Conservation (phyloP, 1,140 invertebrate species). For the Galleria mellonella region DNA sequence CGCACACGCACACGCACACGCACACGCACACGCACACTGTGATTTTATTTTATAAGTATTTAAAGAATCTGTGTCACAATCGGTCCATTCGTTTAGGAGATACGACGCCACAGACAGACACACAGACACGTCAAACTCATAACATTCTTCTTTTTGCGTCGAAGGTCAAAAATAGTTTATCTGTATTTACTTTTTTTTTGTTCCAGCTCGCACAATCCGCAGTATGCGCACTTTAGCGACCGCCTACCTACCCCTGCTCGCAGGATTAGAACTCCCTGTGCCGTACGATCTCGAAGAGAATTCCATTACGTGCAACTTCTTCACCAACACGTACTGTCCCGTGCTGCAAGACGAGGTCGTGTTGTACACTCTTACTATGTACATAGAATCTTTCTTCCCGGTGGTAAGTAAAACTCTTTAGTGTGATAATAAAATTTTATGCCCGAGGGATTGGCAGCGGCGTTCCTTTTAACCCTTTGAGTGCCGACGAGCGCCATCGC, state of each 20-base stretch:
- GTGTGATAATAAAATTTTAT: too few relatives aligned
- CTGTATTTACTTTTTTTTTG: background rate
- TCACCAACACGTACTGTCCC: slow-evolving; percentile 37
- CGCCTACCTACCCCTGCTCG: slow-evolving; percentile 15
- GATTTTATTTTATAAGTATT: too few relatives aligned
- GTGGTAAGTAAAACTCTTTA: slow-evolving; percentile 32
- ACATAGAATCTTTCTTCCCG: slow-evolving; percentile 28
- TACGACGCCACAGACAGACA: too few relatives aligned
- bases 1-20: too few relatives aligned
- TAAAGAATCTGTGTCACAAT: too few relatives aligned
- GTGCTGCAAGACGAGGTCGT: slow-evolving; percentile 25
- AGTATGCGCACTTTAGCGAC: slow-evolving; percentile 27
- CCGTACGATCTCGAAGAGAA: slow-evolving; percentile 21
- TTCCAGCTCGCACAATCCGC: slow-evolving; percentile 26
- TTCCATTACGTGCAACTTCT: slow-evolving; percentile 33
- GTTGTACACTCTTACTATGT: slow-evolving; percentile 35
- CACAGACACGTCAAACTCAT: too few relatives aligned
- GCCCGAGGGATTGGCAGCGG: background rate
- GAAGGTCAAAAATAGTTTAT: background rate
- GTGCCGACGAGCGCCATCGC: too few relatives aligned
- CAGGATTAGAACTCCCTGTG: slow-evolving; percentile 10
- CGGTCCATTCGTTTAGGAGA: too few relatives aligned
- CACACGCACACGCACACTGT: background rate
- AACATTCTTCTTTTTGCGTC: too few relatives aligned
- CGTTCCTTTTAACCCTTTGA: background rate